Base-by-base conservation (phyloP, 1,140 invertebrate genomes). In the Scaptomyza montana region DNA sequence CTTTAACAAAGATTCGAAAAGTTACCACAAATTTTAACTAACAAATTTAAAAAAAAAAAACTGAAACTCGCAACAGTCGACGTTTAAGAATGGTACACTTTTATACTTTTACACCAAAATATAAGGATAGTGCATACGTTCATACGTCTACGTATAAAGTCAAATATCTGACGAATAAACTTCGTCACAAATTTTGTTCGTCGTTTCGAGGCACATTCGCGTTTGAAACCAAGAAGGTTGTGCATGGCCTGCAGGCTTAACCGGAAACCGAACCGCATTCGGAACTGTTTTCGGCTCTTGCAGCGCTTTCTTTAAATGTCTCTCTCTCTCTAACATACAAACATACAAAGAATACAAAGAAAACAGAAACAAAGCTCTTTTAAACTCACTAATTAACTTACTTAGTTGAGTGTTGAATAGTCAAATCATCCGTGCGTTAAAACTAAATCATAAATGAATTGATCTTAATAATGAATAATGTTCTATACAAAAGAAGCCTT, bases 41-140 rank as follows among this genome's bases (percentile, higher is more conserved):
- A 70, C 21, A 64, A 25, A 49, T 2, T 13, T 12, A 47, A 56
- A 13, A 12, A 12, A 57, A 49, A 25, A 25, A 2, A 25, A 25
- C 19, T 6, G 13, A 71, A 89, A 62, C 59, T 53, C 71, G n/a
- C 30, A 64, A 49, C 12, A 45, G 16, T 61, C 65, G 56, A 62
- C 12, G 69, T 66, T 69, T 77, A 70, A 72, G 70, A 65, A 82
- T 72, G 78, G 82, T 87, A 90, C 77, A 90, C 82, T 90, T 90
- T 90, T 90, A 86, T 90, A 90, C 87, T 90, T 90, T 90, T 90
- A 90, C 87, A 90, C 82, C 73, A 75, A 85, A 53, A 53, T 61
- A 74, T 70, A 80, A 65, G 41, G 70, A 78, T 55, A 68, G 67
- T 54, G 43, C 33, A 66, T 41, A 67, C 55, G 55, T 12, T 59